phyloP scores from a whole-genome alignment of 1,140 invertebrate species.

The Ptiloglossa arizonensis region DNA sequence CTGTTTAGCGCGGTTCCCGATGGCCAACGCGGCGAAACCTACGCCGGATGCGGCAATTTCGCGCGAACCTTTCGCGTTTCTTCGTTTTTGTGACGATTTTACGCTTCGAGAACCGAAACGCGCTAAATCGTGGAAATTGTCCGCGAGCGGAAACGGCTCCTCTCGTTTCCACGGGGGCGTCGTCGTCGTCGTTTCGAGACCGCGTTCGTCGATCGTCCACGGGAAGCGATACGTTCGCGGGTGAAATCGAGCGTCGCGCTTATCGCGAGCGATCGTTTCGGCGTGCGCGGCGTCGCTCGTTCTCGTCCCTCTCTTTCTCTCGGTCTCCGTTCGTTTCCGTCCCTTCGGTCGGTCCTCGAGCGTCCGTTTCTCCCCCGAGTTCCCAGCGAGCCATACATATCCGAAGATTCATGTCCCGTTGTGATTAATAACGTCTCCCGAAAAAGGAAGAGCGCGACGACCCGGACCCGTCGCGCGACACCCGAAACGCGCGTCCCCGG shows the following conservation, averaged over 20 bases:
- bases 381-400: slow-evolving; percentile 8
- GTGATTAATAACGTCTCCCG: slow-evolving; percentile 40
- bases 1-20: slow-evolving; percentile 16
- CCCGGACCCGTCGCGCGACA: slow-evolving; percentile 5
- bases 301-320: neutral
- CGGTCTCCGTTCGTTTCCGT: neutral
- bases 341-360: neutral
- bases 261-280: slow-evolving; percentile 30
- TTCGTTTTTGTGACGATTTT: neutral
- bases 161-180: neutral
- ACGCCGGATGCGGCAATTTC: slow-evolving; percentile 6
- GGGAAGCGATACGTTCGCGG: slow-evolving; percentile 27
- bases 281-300: neutral
- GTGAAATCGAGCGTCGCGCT: slow-evolving; percentile 40
- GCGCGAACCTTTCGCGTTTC: too few relatives aligned
- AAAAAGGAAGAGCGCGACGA: slow-evolving; percentile 16
- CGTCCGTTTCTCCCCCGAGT: neutral
- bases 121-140: neutral
- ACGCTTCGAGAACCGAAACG: too few relatives aligned
- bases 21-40: neutral
- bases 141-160: neutral
- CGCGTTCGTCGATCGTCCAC: slow-evolving; percentile 43
- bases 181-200: slow-evolving; percentile 14
- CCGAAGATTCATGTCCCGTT: slow-evolving; percentile 38
- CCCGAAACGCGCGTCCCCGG: neutral